Conservation (phyloP, 2,113 vertebrate species). For the Pterophyllum scalare region DNA sequence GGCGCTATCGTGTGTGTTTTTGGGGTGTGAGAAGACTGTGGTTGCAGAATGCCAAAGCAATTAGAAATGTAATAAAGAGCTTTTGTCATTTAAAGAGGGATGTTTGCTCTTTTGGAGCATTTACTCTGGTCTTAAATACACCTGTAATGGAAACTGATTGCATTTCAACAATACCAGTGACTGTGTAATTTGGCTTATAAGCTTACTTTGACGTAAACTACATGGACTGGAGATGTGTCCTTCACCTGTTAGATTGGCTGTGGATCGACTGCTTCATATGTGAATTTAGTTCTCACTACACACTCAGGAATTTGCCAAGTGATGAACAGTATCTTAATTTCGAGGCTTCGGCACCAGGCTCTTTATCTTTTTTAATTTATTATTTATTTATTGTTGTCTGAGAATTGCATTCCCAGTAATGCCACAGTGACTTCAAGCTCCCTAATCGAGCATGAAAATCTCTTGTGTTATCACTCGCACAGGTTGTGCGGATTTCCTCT, state of each 20-base stretch:
- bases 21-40: slow-evolving; percentile 14
- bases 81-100: slow-evolving; percentile 23
- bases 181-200: background rate
- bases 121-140: slow-evolving; percentile 35
- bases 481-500: slow-evolving; percentile 57
- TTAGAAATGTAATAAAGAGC: slow-evolving; percentile 52
- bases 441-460: slow-evolving; percentile 70
- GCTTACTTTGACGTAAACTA: slow-evolving; percentile 37
- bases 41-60: slow-evolving; percentile 18
- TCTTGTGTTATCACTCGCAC: slow-evolving; percentile 56
- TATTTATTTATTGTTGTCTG: background rate
- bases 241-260: background rate
- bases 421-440: slow-evolving; percentile 44
- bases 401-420: slow-evolving; percentile 22
- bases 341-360: slow-evolving; percentile 20
- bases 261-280: slow-evolving; percentile 18
- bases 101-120: slow-evolving; percentile 37
- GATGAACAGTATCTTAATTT: slow-evolving; percentile 23
- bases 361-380: background rate
- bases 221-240: background rate
- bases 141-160: slow-evolving; percentile 24
- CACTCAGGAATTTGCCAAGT: slow-evolving; percentile 14
- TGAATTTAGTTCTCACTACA: slow-evolving; percentile 19
- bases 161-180: background rate
- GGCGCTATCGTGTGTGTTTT: background rate